phyloP scores from a whole-genome alignment of 1,140 invertebrate genomes.

The Sarcophaga bullata region DNA sequence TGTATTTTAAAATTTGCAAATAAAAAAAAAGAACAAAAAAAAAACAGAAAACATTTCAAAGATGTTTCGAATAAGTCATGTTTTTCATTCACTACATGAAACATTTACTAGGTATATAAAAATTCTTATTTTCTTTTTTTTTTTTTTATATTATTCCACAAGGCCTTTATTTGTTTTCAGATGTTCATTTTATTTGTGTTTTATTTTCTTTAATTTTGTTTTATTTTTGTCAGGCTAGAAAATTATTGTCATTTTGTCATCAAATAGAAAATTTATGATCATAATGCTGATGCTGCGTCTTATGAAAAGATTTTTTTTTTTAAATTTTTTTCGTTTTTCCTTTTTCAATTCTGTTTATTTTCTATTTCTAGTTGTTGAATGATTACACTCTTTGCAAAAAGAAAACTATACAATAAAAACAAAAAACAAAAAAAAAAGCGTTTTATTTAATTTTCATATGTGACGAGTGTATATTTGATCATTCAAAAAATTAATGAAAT shows the following conservation, averaged over 20 bases:
- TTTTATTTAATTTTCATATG: neutral
- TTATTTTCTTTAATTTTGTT: neutral
- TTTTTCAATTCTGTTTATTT: neutral
- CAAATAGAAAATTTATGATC: neutral
- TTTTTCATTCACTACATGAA: slow-evolving; percentile 1
- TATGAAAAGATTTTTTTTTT: neutral
- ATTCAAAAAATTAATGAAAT: neutral
- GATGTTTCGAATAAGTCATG: neutral
- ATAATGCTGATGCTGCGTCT: neutral
- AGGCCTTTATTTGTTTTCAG: slow-evolving; percentile 4
- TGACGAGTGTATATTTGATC: neutral
- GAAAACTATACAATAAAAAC: neutral
- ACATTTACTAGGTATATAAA: neutral
- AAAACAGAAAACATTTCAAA: neutral
- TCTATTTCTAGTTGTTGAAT: neutral
- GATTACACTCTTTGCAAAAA: neutral
- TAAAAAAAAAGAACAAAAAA: neutral
- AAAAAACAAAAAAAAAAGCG: neutral
- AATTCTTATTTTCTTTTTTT: neutral
- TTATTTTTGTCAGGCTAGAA: neutral
- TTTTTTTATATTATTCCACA: neutral
- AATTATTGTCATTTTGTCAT: slow-evolving; percentile 21
- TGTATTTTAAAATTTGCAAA: neutral
- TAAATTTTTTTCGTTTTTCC: neutral
- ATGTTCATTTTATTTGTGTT: neutral